Evolutionary conservation across 2,113 vertebrate genomes (phyloP).

Genomic region (Oenanthe oenanthe): DNA sequence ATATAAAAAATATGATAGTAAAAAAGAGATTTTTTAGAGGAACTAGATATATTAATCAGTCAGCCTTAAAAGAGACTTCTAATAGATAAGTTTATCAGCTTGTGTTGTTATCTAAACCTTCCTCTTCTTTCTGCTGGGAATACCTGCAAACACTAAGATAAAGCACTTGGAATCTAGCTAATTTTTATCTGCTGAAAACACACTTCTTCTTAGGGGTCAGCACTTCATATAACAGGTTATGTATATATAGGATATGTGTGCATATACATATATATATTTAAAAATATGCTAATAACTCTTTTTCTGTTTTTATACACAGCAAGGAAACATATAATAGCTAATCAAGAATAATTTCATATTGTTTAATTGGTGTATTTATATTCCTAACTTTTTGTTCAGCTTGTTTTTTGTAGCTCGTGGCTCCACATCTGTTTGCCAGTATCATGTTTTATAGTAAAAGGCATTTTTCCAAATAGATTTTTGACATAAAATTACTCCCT

Average conservation of each 20-base stretch:
- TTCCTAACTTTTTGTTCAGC: neutral
- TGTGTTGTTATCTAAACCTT: neutral
- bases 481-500: neutral
- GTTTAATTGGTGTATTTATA: neutral
- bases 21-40: neutral
- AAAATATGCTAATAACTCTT: neutral
- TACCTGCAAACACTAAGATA: neutral
- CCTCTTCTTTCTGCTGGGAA: neutral
- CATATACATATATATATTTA: too few species aligned
- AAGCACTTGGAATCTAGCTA: neutral
- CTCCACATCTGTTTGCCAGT: neutral
- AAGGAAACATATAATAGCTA: neutral
- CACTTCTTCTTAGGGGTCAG: neutral
- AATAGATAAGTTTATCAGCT: neutral
- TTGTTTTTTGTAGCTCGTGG: neutral
- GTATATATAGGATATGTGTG: neutral
- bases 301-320: neutral
- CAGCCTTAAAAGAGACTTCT: neutral
- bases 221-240: neutral
- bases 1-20: neutral
- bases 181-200: constrained; percentile 26
- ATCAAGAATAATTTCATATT: neutral
- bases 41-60: neutral
- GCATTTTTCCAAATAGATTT: neutral
- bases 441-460: neutral